A percentile compares a stretch with the other conserved stretches of the same genome.
These are phyloP conservation scores for Eulithis testata DNA, from an alignment of 2,888 invertebrate species.

Conservation along the genomic window DNA sequence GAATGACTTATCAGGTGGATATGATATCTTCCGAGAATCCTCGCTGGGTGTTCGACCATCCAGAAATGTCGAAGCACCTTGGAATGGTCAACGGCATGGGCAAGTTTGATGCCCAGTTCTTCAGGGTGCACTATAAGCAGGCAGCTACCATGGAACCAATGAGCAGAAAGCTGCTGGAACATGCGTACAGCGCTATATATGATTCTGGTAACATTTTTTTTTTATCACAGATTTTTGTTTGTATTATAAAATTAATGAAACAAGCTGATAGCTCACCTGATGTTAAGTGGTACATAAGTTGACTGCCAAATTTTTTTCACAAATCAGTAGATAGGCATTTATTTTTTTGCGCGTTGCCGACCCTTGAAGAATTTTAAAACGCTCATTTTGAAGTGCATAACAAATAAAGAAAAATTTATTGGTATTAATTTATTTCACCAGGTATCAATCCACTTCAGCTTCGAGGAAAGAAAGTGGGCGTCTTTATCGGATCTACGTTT, in stretches of 20 bases:
- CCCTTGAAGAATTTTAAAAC: no score
- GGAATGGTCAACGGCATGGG: constrained; percentile 86
- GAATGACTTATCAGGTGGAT: constrained; percentile 2
- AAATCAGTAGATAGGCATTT: no score
- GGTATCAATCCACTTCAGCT: constrained; percentile 75
- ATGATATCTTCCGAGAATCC: constrained; percentile 87
- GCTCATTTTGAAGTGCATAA: no score
- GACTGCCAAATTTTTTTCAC: no score
- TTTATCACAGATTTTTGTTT: no score
- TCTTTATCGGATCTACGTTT: constrained; percentile 70
- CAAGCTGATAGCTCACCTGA: no score
- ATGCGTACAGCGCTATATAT: constrained; percentile 87
- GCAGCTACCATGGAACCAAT: constrained; percentile 87
- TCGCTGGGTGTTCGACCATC: constrained; percentile 72
- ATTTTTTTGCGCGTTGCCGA: no score
- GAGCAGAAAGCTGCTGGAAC: constrained; percentile 87
- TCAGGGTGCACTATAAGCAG: constrained; percentile 87
- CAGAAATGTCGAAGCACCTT: constrained; percentile 86
- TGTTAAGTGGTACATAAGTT: no score
- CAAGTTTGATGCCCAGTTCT: constrained; percentile 88
- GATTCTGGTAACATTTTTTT: no score
- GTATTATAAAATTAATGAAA: no score
- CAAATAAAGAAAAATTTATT: no score
- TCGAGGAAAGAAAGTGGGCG: constrained; percentile 81
- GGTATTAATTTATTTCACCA: constrained; percentile 28